phyloP scores from a whole-genome alignment of 1,140 invertebrate species.

The Heliconius eleuchia region DNA sequence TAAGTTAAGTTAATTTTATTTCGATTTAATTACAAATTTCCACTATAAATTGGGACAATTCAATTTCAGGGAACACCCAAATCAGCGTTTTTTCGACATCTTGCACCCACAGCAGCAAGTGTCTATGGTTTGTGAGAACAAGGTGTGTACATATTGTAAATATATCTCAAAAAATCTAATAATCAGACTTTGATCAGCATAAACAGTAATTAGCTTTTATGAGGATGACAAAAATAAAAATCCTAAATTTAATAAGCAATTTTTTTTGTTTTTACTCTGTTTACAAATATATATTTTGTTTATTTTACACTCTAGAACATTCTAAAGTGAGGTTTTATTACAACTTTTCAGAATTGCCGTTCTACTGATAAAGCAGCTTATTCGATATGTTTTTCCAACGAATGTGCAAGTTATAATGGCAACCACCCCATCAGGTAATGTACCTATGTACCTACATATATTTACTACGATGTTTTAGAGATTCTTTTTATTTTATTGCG shows the following conservation, averaged over 20 bases:
- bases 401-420: constrained; percentile 97
- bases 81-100: constrained; percentile 95
- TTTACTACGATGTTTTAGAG: not conserved
- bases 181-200: too few species aligned
- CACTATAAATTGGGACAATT: not conserved
- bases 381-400: constrained; percentile 97
- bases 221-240: too few species aligned
- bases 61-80: constrained; percentile 85
- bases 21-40: too few species aligned
- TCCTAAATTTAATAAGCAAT: too few species aligned
- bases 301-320: too few species aligned
- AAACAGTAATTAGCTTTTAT: too few species aligned
- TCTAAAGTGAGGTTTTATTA: not conserved
- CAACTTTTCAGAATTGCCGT: constrained; percentile 91
- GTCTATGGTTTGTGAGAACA: constrained; percentile 97
- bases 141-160: constrained; percentile 82
- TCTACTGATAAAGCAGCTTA: constrained; percentile 96
- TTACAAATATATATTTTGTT: too few species aligned
- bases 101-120: constrained; percentile 97
- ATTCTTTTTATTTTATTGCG: too few species aligned
- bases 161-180: not conserved
- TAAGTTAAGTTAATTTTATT: too few species aligned
- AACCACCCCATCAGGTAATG: constrained; percentile 94
- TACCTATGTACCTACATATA: not conserved
- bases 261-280: too few species aligned